Base-by-base conservation (phyloP, 2,113 vertebrate species). In the Aythya baeri region DNA sequence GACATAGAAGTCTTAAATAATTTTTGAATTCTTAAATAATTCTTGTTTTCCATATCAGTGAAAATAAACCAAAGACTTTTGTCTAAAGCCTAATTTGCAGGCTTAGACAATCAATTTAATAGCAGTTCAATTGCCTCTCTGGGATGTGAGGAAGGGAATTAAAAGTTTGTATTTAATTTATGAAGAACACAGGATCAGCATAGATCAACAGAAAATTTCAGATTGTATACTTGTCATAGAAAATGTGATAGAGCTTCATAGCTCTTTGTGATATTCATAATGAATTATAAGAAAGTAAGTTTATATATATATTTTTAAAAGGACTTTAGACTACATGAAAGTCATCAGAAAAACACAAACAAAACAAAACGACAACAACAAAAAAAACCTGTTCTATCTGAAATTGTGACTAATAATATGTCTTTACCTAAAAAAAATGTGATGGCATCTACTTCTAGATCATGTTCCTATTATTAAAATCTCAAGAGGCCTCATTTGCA, bases 121-220 rank as follows among this genome's bases (percentile, higher is more conserved):
- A 32, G 6, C 17, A 66, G 21, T 41, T 70, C 22, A 79, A 17
- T 36, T 32, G 14, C 44, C 8, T 54, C 21, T 86, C 41, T 83
- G 22, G 23, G 41, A 68, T 41, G 5, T 29, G 20, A 67, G 34
- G 67, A 80, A 92, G 92, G 34, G 67, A 54, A 87, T 81, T 93
- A 49, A 13, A 71, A 90, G 83, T 83, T 90, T 82, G 22, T 38
- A 67, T 92, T 91, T 90, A 87, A 96, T 97, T 94, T 96, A 27
- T 22, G 77, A 74, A 83, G n/a, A 72, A 44, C n/a, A 49, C 44
- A 95, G 90, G 26, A 43, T 61, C 27, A 55, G 63, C 34, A 91
- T 93, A 79, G 41, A 88, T 89, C 61, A 91, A 5, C 57, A 46
- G 87, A 82, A 14, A 21, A 83, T 92, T 95, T 94, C 70, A 72